A percentile compares a stretch with the other conserved stretches of the same genome.
Evolutionary conservation across 2,888 invertebrate species (phyloP).

Genomic region (Coleophora flavipennella): DNA sequence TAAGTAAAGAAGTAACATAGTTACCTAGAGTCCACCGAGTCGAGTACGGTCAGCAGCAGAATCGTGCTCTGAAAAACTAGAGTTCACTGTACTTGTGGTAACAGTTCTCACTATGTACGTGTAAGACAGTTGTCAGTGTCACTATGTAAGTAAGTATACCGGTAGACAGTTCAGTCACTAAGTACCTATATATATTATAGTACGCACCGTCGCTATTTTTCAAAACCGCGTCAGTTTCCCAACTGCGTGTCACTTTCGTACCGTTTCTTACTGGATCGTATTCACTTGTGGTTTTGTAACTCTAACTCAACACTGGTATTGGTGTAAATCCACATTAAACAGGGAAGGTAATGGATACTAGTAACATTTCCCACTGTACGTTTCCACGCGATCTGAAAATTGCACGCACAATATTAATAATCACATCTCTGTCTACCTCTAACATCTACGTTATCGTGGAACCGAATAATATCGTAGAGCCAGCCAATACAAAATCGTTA

Average conservation of each 20-base stretch:
- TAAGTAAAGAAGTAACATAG: too few relatives aligned
- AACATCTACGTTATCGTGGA: too few relatives aligned
- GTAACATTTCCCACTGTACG: constrained; percentile 46
- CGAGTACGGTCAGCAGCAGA: too few relatives aligned
- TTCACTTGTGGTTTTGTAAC: constrained; percentile 65
- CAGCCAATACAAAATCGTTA: constrained; percentile 15
- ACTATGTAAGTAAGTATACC: too few relatives aligned
- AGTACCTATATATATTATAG: too few relatives aligned
- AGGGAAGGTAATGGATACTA: constrained; percentile 61
- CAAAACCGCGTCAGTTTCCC: constrained; percentile 58
- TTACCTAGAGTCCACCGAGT: too few relatives aligned
- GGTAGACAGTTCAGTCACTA: too few relatives aligned
- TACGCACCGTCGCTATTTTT: constrained; percentile 26
- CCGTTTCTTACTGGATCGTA: constrained; percentile 52
- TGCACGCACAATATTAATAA: constrained; percentile 33
- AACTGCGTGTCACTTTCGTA: constrained; percentile 62
- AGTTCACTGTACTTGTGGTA: too few relatives aligned
- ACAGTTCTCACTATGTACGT: too few relatives aligned
- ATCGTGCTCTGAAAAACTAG: too few relatives aligned
- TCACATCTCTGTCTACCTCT: constrained; percentile 20
- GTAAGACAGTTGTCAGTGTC: too few relatives aligned
- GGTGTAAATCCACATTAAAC: constrained; percentile 54
- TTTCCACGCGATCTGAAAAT: constrained; percentile 56
- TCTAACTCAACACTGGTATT: constrained; percentile 31
- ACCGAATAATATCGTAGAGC: neutral